Conservation (phyloP, 2,113 vertebrate species). For the Etia nguti region DNA sequence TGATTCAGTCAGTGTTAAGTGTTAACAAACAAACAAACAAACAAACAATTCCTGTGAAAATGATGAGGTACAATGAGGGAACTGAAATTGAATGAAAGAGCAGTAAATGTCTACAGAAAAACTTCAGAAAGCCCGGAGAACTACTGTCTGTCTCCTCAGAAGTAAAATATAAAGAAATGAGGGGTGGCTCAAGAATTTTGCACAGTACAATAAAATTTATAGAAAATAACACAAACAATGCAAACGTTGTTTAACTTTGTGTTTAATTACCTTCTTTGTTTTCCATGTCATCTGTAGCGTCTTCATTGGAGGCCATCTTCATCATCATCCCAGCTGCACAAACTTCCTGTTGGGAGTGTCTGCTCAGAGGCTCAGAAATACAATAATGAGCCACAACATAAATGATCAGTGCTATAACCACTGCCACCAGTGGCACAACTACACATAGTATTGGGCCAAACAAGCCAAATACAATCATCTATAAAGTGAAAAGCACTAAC, state of each 20-base stretch:
- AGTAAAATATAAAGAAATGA: not conserved
- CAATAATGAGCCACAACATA: conserved; percentile 52
- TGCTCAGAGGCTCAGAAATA: conserved; percentile 61
- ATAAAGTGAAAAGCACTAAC: not conserved
- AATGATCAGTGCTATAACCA: conserved; percentile 32
- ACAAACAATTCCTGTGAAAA: not conserved
- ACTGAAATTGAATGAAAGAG: not conserved
- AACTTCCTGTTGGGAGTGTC: conserved; percentile 56
- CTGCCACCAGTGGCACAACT: conserved; percentile 33
- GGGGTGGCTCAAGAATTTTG: not conserved
- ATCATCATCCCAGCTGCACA: conserved; percentile 58
- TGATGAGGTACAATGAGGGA: not conserved
- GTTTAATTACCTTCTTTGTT: conserved; percentile 80
- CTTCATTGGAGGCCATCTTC: conserved; percentile 76
- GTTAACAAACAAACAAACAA: not conserved
- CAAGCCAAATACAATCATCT: conserved; percentile 53
- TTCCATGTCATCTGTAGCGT: conserved; percentile 66
- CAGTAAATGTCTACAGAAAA: not conserved
- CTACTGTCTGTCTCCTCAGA: not conserved
- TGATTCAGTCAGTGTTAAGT: not conserved
- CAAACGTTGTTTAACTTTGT: not conserved
- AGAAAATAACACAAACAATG: not conserved
- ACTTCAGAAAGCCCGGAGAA: not conserved
- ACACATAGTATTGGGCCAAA: conserved; percentile 50
- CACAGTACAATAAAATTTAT: not conserved